phyloP scores from a whole-genome alignment of 2,888 invertebrate genomes.

The Aleiodes alternator region DNA sequence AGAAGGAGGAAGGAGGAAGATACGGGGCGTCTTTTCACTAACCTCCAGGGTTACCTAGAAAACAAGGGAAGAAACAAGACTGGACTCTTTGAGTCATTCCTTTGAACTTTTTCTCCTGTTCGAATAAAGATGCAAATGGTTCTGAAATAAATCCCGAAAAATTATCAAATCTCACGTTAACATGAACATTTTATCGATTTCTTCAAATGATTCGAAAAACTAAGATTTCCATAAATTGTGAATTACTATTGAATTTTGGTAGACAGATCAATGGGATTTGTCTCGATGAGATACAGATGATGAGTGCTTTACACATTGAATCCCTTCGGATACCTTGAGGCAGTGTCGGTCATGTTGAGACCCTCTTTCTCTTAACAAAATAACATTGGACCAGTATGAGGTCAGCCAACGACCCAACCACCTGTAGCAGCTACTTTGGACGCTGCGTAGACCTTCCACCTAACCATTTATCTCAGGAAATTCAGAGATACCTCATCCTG shows the following conservation, averaged over 20 bases:
- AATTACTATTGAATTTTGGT: too few relatives aligned
- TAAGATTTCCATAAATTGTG: too few relatives aligned
- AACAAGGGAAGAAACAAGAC: neutral
- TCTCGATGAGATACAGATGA: neutral
- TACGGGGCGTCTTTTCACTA: slow-evolving; percentile 32
- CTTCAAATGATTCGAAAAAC: too few relatives aligned
- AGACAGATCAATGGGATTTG: too few relatives aligned
- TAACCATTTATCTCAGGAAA: slow-evolving; percentile 11
- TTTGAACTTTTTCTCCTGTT: neutral
- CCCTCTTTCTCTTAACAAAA: slow-evolving; percentile 3
- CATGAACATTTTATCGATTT: too few relatives aligned
- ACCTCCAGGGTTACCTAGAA: slow-evolving; percentile 24
- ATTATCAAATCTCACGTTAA: too few relatives aligned
- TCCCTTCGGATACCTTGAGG: slow-evolving; percentile 9
- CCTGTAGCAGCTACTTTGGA: slow-evolving; percentile 66
- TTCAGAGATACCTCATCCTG: too few relatives aligned
- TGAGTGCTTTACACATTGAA: neutral
- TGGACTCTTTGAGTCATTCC: neutral
- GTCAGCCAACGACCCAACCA: slow-evolving; percentile 51
- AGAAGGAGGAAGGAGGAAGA: slow-evolving; percentile 31
- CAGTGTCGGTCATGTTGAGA: neutral
- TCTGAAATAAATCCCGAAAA: too few relatives aligned
- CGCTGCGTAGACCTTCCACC: slow-evolving; percentile 49
- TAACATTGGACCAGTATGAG: slow-evolving; percentile 38
- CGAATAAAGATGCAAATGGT: too few relatives aligned